These are phyloP conservation scores for Sciurus carolinensis DNA, from an alignment of 2,797 vertebrate species.

Conservation along the genomic window DNA sequence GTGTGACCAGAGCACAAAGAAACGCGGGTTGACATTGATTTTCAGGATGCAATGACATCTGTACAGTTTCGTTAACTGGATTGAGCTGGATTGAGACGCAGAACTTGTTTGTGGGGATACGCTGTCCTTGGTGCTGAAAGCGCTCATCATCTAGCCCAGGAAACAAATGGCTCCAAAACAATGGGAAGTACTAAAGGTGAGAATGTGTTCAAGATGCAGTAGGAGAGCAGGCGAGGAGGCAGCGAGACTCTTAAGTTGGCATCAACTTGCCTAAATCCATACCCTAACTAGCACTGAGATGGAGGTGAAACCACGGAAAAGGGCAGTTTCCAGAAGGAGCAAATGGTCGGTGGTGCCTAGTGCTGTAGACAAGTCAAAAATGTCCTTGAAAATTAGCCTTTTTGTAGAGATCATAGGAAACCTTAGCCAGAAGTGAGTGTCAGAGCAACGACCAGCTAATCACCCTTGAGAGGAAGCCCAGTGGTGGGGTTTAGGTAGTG, in stretches of 20 bases:
- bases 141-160: background rate
- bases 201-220: background rate
- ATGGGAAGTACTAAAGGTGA: background rate
- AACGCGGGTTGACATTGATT: background rate
- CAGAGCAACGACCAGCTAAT: background rate
- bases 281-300: background rate
- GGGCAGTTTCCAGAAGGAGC: background rate
- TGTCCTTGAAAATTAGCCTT: background rate
- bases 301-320: background rate
- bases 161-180: conserved; percentile 1
- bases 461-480: background rate
- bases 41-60: background rate
- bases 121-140: conserved; percentile 45
- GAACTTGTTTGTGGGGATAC: background rate
- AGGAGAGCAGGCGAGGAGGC: background rate
- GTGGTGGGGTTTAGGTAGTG: accelerated
- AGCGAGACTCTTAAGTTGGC: background rate
- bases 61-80: background rate
- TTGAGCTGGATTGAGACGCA: background rate
- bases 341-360: background rate
- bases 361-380: background rate
- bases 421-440: background rate
- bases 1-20: background rate
- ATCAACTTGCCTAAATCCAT: background rate
- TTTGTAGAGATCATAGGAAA: background rate